Evolutionary conservation across 2,888 invertebrate genomes (phyloP).

Genomic region (Heteromurus nitidus): DNA sequence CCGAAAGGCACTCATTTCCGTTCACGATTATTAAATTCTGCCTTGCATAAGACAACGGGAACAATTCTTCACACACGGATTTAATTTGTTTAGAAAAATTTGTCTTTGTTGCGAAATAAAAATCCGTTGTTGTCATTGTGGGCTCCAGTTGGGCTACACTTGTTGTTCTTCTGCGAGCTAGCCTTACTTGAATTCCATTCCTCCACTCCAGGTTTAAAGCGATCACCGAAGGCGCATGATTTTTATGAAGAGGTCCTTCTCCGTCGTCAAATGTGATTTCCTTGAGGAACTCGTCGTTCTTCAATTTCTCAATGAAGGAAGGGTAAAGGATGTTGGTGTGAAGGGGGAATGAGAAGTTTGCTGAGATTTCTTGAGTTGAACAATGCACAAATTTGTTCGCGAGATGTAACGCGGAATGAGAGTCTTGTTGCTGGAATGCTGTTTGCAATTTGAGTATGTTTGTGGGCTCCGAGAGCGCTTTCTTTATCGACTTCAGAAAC

Average conservation of each 20-base stretch:
- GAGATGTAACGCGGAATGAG: neutral
- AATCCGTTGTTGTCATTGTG: slow-evolving; percentile 42
- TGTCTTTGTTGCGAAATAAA: slow-evolving; percentile 64
- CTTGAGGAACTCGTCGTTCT: slow-evolving; percentile 29
- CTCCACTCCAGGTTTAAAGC: slow-evolving; percentile 63
- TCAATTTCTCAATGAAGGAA: slow-evolving; percentile 47
- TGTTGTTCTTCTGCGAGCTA: slow-evolving; percentile 34
- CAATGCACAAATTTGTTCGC: slow-evolving; percentile 32
- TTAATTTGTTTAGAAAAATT: slow-evolving; percentile 56
- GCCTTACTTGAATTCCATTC: slow-evolving; percentile 60
- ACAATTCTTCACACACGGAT: slow-evolving; percentile 42
- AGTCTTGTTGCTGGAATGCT: slow-evolving; percentile 6
- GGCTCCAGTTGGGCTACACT: slow-evolving; percentile 40
- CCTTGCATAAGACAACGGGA: slow-evolving; percentile 42
- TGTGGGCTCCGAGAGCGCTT: slow-evolving; percentile 23
- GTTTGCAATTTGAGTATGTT: slow-evolving; percentile 35
- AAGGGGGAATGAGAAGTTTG: slow-evolving; percentile 38
- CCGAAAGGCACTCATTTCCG: slow-evolving; percentile 54
- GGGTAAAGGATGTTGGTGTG: slow-evolving; percentile 12
- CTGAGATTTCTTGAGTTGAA: slow-evolving; percentile 30
- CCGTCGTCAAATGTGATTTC: slow-evolving; percentile 8
- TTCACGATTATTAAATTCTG: slow-evolving; percentile 52
- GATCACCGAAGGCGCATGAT: slow-evolving; percentile 40
- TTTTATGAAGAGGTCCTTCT: neutral
- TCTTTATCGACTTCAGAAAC: slow-evolving; percentile 25